Percentiles rank a stretch among this genome's conserved stretches.
These are phyloP conservation scores for Clangula hyemalis DNA, from an alignment of 2,797 vertebrate species.

Conservation along the genomic window DNA sequence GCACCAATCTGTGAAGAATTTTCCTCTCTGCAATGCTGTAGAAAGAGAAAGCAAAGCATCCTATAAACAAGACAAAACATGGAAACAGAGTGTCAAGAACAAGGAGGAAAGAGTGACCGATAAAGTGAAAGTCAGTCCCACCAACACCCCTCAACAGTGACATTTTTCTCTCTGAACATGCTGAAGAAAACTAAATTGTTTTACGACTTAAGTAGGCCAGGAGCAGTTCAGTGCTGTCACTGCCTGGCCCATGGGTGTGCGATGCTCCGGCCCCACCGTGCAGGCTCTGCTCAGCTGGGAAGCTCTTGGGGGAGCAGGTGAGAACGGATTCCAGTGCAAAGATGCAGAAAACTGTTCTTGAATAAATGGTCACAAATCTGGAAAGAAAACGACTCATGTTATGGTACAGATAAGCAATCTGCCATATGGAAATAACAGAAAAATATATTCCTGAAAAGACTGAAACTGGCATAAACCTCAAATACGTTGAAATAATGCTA, in stretches of 20 bases:
- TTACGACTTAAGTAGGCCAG: neutral
- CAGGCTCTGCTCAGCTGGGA: neutral
- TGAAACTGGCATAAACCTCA: neutral
- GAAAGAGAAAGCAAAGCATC: neutral
- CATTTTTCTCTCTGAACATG: neutral
- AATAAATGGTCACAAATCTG: neutral
- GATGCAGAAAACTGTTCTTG: neutral
- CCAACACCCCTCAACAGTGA: neutral
- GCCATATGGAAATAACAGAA: neutral
- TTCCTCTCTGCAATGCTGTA: neutral
- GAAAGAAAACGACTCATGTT: neutral
- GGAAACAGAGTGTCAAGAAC: neutral
- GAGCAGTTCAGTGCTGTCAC: neutral
- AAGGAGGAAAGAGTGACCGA: neutral
- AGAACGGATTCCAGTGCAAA: neutral
- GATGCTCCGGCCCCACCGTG: fast-evolving
- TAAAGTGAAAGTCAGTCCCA: neutral
- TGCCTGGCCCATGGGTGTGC: fast-evolving
- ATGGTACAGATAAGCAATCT: neutral
- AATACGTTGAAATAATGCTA: too few relatives aligned
- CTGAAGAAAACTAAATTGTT: neutral
- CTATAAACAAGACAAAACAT: neutral
- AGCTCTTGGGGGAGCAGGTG: neutral
- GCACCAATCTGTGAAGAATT: neutral
- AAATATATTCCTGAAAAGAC: neutral